Conservation (phyloP, 2,888 invertebrate genomes). For the Eupithecia tripunctaria region DNA sequence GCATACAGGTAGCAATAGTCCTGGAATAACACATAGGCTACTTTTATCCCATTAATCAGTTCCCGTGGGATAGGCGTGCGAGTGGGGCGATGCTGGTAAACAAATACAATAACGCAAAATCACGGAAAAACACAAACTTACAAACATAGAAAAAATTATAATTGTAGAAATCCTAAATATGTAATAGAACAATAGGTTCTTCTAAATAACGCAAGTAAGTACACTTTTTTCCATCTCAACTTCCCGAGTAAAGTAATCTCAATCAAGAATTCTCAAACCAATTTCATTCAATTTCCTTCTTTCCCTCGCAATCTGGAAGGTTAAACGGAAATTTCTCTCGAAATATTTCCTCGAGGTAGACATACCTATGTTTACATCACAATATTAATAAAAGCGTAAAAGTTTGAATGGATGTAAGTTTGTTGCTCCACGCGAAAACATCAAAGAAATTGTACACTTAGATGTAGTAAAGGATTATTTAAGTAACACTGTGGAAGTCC, state of each 20-base stretch:
- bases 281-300: conserved; percentile 10
- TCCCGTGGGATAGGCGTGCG: too few relatives aligned
- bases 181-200: background rate
- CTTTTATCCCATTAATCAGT: too few relatives aligned
- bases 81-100: too few relatives aligned
- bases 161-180: too few relatives aligned
- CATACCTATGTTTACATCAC: background rate
- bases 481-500: background rate
- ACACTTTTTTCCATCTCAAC: background rate
- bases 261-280: conserved; percentile 47
- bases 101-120: too few relatives aligned
- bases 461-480: background rate
- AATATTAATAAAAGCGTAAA: background rate
- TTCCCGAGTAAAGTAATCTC: conserved; percentile 1
- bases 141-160: too few relatives aligned
- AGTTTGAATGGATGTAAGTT: background rate
- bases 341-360: conserved; percentile 5
- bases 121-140: too few relatives aligned
- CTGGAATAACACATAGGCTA: too few relatives aligned
- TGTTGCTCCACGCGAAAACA: background rate
- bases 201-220: background rate
- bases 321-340: conserved; percentile 6
- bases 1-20: background rate
- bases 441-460: background rate
- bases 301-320: conserved; percentile 8